These are phyloP conservation scores for Triplophysa dalaica DNA, from an alignment of 2,113 vertebrate species.

Conservation along the genomic window DNA sequence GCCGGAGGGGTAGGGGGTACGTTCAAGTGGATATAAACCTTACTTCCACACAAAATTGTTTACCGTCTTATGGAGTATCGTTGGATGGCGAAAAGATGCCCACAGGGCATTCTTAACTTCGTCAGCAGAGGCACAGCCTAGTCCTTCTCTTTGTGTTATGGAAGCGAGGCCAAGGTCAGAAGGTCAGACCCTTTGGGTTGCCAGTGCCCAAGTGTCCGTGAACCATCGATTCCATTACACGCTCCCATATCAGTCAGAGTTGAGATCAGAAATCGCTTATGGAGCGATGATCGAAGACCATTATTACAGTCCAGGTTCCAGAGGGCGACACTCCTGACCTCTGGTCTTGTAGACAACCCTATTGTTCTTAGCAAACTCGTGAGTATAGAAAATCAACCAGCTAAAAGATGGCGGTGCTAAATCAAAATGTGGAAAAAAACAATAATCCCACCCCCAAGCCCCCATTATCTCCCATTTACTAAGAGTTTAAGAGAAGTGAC, in stretches of 20 bases:
- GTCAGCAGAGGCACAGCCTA: not conserved
- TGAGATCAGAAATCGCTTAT: conserved; percentile 33
- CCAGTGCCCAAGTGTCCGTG: conserved; percentile 8
- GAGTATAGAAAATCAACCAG: conserved; percentile 16
- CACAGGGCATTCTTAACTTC: not conserved
- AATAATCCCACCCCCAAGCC: not conserved
- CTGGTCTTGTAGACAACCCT: not conserved
- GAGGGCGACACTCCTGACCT: not conserved
- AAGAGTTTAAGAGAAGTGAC: conserved; percentile 52
- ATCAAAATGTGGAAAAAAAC: not conserved
- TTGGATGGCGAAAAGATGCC: not conserved
- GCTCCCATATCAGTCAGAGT: not conserved
- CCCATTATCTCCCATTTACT: not conserved
- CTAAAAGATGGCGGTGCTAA: not conserved
- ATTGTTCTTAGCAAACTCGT: too few species aligned
- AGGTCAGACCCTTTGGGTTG: conserved; percentile 12
- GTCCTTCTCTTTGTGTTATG: not conserved
- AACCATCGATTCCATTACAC: conserved; percentile 9
- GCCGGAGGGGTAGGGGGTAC: not conserved
- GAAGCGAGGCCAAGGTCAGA: not conserved
- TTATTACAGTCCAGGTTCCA: not conserved
- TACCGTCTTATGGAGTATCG: not conserved
- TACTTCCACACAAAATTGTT: not conserved
- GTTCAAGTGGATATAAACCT: not conserved
- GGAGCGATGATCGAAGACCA: not conserved